phyloP scores from a whole-genome alignment of 2,113 vertebrate species.

The Sigmodon hispidus region DNA sequence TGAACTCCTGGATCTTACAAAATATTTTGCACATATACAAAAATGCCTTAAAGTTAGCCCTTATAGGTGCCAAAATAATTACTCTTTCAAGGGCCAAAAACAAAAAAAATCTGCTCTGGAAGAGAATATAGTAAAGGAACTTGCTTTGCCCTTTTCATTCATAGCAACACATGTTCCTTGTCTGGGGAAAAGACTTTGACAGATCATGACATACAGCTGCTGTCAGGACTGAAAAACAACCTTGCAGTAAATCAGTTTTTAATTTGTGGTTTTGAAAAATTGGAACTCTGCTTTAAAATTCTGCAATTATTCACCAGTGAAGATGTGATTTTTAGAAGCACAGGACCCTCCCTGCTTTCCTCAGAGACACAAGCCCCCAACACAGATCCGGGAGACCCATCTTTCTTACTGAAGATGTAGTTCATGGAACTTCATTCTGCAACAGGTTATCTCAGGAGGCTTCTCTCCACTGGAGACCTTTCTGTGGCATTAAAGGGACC shows the following conservation, averaged over 20 bases:
- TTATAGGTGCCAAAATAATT: not conserved
- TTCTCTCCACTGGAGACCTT: not conserved
- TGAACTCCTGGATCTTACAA: not conserved
- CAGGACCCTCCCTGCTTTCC: not conserved
- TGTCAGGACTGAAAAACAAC: slow-evolving; percentile 59
- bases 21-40: not conserved
- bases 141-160: not conserved
- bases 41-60: not conserved
- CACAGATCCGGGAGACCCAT: not conserved
- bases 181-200: slow-evolving; percentile 37
- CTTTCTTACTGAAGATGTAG: not conserved
- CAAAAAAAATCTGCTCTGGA: not conserved
- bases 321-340: not conserved
- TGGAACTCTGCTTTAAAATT: slow-evolving; percentile 20
- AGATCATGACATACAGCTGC: slow-evolving; percentile 34
- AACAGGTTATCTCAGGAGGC: not conserved
- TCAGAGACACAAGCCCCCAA: not conserved
- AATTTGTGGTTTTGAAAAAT: slow-evolving; percentile 70
- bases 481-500: not conserved
- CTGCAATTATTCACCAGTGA: slow-evolving; percentile 51
- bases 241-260: slow-evolving; percentile 67
- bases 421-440: too few relatives aligned
- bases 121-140: not conserved
- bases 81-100: not conserved
- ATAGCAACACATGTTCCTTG: not conserved